Evolutionary conservation across 2,113 vertebrate species (phyloP).

Genomic region (Melanocharis versteri): DNA sequence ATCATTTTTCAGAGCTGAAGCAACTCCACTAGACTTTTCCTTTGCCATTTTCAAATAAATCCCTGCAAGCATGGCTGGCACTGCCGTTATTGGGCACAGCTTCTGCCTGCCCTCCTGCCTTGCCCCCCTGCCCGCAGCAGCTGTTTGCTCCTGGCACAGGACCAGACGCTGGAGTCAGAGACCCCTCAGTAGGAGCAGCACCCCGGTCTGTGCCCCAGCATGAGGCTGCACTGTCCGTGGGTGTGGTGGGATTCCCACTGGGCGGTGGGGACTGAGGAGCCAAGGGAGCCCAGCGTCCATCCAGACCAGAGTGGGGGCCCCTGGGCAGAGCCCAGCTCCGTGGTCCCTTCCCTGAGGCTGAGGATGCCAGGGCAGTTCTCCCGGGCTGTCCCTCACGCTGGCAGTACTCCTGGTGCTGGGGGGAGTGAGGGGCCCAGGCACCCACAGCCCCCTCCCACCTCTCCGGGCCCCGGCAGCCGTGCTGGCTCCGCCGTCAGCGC

Average conservation of each 20-base stretch:
- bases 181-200: not conserved
- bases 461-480: not conserved
- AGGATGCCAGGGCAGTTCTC: not conserved
- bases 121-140: accelerated
- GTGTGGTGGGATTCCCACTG: accelerated
- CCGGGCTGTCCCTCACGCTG: not conserved
- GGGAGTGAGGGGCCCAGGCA: not conserved
- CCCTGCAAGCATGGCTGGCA: not conserved
- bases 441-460: not conserved
- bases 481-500: not conserved
- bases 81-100: not conserved
- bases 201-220: not conserved
- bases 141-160: not conserved
- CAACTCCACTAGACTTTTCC: not conserved
- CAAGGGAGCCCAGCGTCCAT: accelerated
- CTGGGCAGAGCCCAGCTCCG: not conserved
- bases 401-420: not conserved
- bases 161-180: not conserved
- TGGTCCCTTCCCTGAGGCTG: not conserved
- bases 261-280: not conserved
- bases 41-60: constrained; percentile 20
- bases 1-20: not conserved
- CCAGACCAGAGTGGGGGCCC: accelerated
- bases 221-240: accelerated
- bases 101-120: not conserved